Evolutionary conservation across 2,797 vertebrate genomes (phyloP), one percentile per base, ranked within the genome.

Genomic region (Acestrorhynchus altus): DNA sequence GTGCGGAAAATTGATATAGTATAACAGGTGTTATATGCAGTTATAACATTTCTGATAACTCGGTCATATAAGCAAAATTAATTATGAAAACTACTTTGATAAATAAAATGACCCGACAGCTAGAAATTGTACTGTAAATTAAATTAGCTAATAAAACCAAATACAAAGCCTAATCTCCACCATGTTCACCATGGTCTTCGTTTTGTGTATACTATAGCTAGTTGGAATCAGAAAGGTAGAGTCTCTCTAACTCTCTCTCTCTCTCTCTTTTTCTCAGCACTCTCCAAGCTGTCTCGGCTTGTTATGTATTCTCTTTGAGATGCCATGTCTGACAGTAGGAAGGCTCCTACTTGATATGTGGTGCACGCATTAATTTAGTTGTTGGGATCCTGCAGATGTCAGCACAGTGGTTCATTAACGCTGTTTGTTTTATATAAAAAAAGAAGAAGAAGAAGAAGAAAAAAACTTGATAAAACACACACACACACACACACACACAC

Each of bases 261-360:
- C 72, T 26, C 61, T 28, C 56, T 47, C 65, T 72, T 16, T 24
- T 42, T 15, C 22, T 13, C 64, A 7, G n/a, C 49, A 44, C 64
- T 70, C 54, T 76, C 78, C 49, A 44, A 72, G 79, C 71, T 79
- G 61, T 83, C 85, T 77, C 78, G 18, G 79, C 73, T 83, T 74
- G 81, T 88, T 88, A 84, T 87, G 80, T 78, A 87, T 88, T 86
- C 87, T 84, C 84, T 87, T 88, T 87, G 85, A 87, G 85, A 78
- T 80, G 74, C 73, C 18, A 47, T 76, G 83, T 79, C 82, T 87
- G 85, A 86, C 85, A 88, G 79, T 78, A 78, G 66, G 79, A 84
- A 78, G 83, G 74, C 85, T 83, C 74, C 75, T 84, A 80, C 80
- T 86, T 87, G 82, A 88, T 82, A 86, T 83, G 85, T 83, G 60